A percentile compares a stretch with the other conserved stretches of the same genome.
phyloP scores from a whole-genome alignment of 2,797 vertebrate species.

The Girardinus metallicus region DNA sequence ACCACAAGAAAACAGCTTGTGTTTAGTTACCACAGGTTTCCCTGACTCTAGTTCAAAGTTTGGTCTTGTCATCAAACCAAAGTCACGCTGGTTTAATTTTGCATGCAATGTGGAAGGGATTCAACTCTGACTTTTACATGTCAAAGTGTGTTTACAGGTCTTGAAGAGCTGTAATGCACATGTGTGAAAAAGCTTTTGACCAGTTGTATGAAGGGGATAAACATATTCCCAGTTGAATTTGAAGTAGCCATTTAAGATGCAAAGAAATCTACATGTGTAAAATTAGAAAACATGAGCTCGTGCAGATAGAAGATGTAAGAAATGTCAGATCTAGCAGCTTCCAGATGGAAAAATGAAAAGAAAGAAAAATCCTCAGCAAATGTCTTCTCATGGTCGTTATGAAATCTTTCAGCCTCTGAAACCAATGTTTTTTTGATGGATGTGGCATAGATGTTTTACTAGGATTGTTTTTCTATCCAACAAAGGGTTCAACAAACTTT shows the following conservation, averaged over 20 bases:
- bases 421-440: not conserved
- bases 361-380: not conserved
- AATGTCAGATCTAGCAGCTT: not conserved
- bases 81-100: not conserved
- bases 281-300: not conserved
- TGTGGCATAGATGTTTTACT: not conserved
- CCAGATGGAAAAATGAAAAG: not conserved
- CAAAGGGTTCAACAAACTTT: not conserved
- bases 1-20: slow-evolving; percentile 19
- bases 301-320: not conserved
- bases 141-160: slow-evolving; percentile 12
- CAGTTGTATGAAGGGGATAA: not conserved
- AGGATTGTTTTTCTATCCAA: not conserved
- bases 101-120: not conserved
- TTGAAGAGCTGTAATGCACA: not conserved
- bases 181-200: not conserved
- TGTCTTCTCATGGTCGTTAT: not conserved
- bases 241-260: not conserved
- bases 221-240: not conserved
- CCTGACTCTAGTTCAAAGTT: not conserved
- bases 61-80: slow-evolving; percentile 16
- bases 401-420: too few relatives aligned
- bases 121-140: not conserved
- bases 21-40: slow-evolving; percentile 10
- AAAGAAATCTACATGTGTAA: not conserved